phyloP scores from a whole-genome alignment of 2,888 invertebrate genomes.

The Amphipyra tragopoginis region DNA sequence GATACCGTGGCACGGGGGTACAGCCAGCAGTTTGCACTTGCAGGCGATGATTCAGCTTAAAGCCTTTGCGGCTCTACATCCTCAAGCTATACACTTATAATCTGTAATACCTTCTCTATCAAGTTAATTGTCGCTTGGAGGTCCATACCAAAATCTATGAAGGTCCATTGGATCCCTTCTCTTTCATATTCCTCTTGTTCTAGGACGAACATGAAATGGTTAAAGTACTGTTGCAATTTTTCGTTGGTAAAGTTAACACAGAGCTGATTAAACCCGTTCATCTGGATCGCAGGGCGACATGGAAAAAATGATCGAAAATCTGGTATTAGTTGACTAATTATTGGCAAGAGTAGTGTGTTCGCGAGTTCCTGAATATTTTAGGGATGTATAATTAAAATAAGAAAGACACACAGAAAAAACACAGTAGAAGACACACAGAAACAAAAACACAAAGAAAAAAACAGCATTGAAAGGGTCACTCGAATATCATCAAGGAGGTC shows the following conservation, averaged over 20 bases:
- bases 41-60: slow-evolving; percentile 77
- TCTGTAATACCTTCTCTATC: slow-evolving; percentile 95
- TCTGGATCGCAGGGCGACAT: slow-evolving; percentile 89
- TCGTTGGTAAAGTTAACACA: slow-evolving; percentile 99
- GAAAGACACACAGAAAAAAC: slow-evolving; percentile 74
- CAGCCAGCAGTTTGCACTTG: slow-evolving; percentile 75
- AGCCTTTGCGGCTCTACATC: slow-evolving; percentile 78
- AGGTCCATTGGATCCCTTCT: slow-evolving; percentile 97
- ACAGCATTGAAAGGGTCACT: slow-evolving; percentile 80
- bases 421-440: slow-evolving; percentile 75
- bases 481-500: slow-evolving; percentile 68
- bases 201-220: slow-evolving; percentile 98
- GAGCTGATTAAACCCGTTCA: slow-evolving; percentile 98
- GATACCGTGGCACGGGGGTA: slow-evolving; percentile 64
- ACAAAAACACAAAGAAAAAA: slow-evolving; percentile 70
- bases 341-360: slow-evolving; percentile 52
- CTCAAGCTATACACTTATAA: slow-evolving; percentile 71
- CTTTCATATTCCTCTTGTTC: slow-evolving; percentile 98
- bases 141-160: slow-evolving; percentile 99
- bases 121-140: slow-evolving; percentile 97
- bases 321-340: slow-evolving; percentile 59
- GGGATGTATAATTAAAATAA: slow-evolving; percentile 62
- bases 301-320: slow-evolving; percentile 75
- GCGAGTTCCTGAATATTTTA: slow-evolving; percentile 61
- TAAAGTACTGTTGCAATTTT: slow-evolving; percentile 98